phyloP scores from a whole-genome alignment of 2,888 invertebrate species.

The Dynastes maya region DNA sequence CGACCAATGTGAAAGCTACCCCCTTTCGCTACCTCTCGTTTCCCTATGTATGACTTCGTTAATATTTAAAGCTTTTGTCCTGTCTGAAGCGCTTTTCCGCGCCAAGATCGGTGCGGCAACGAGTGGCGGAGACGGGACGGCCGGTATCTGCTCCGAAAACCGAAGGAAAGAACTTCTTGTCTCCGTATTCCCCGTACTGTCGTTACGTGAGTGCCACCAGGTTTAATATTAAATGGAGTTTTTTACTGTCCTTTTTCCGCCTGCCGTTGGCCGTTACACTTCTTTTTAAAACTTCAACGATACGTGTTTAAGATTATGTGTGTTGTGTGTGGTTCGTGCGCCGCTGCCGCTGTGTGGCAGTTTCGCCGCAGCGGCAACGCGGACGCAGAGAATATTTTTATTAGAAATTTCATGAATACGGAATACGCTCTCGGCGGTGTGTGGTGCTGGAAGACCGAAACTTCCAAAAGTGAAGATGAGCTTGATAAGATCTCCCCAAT shows the following conservation, averaged over 20 bases:
- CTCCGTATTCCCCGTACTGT: constrained; percentile 64
- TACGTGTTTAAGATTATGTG: constrained; percentile 47
- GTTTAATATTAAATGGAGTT: constrained; percentile 68
- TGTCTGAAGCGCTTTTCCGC: constrained; percentile 51
- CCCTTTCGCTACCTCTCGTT: constrained; percentile 43
- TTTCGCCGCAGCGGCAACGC: background rate
- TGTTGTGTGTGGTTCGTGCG: constrained; percentile 1
- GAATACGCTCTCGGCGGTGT: background rate
- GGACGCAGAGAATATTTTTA: constrained; percentile 18
- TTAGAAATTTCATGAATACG: constrained; percentile 29
- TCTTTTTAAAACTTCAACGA: constrained; percentile 47
- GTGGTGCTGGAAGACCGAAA: too few relatives aligned
- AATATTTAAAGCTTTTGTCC: constrained; percentile 62
- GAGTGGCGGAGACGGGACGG: background rate
- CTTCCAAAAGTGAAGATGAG: too few relatives aligned
- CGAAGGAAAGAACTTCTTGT: constrained; percentile 52
- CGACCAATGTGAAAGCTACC: too few relatives aligned
- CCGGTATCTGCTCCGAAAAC: constrained; percentile 52
- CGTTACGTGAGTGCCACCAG: constrained; percentile 68
- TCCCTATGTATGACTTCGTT: constrained; percentile 62
- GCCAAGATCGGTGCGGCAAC: background rate
- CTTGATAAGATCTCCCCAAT: too few relatives aligned
- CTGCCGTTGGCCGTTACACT: constrained; percentile 23
- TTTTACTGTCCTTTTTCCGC: constrained; percentile 50
- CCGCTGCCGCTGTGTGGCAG: background rate